Conservation (phyloP, 2,797 vertebrate species). For the Melanotaenia trifasciata region DNA sequence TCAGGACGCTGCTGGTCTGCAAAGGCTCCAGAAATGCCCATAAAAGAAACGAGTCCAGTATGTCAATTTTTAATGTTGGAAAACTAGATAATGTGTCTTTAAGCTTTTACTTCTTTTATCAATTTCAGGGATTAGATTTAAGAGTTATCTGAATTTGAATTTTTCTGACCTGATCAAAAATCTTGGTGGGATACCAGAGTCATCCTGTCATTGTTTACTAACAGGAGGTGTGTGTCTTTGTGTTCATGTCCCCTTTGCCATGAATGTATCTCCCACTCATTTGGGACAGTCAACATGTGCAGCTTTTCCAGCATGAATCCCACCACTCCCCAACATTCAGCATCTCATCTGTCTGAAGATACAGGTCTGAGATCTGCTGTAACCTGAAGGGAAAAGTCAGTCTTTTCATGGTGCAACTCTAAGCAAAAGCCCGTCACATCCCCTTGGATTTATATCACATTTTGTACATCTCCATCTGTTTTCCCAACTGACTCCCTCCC, state of each 20-base stretch:
- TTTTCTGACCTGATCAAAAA: background rate
- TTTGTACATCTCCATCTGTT: background rate
- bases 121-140: too few species aligned
- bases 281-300: conserved; percentile 15
- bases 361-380: conserved; percentile 49
- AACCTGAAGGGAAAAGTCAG: background rate
- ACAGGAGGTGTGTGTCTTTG: conserved; percentile 12
- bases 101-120: too few species aligned
- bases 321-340: conserved; percentile 8
- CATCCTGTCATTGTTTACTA: conserved; percentile 11
- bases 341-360: conserved; percentile 43
- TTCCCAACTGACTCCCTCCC: background rate
- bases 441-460: background rate
- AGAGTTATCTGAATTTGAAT: background rate
- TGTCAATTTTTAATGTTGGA: too few species aligned
- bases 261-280: conserved; percentile 27
- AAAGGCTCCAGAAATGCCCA: too few species aligned
- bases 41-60: too few species aligned
- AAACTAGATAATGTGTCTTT: too few species aligned
- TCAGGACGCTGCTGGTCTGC: too few species aligned
- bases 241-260: background rate
- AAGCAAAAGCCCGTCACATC: conserved; percentile 9
- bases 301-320: conserved; percentile 8
- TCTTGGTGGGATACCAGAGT: background rate
- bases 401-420: conserved; percentile 10